Conservation (phyloP, 2,113 vertebrate species). For the Cygnus atratus region DNA sequence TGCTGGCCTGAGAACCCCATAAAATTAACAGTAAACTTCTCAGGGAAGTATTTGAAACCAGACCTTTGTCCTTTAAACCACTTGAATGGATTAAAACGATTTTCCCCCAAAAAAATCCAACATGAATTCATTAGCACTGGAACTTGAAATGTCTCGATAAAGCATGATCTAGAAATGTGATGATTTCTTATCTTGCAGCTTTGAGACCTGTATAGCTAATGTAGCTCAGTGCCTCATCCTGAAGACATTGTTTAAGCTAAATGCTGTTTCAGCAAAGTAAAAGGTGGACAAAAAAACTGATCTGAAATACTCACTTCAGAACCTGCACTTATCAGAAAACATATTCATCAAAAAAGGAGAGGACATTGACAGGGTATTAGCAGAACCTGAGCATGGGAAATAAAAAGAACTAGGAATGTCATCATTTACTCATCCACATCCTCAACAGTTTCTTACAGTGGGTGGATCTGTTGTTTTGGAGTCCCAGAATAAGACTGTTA, state of each 20-base stretch:
- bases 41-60: not conserved
- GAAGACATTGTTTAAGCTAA: not conserved
- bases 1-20: not conserved
- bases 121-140: not conserved
- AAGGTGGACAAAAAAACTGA: not conserved
- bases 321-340: accelerated
- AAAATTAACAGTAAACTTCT: not conserved
- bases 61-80: not conserved
- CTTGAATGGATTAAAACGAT: not conserved
- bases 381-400: not conserved
- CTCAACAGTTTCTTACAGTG: not conserved
- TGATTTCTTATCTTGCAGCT: not conserved
- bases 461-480: not conserved
- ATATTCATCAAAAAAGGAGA: not conserved
- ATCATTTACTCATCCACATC: not conserved
- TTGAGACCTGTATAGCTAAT: not conserved
- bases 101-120: not conserved
- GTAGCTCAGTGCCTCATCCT: not conserved
- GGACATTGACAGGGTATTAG: not conserved
- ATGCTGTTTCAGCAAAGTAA: not conserved
- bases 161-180: not conserved
- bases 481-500: not conserved
- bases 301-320: not conserved
- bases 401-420: not conserved
- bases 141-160: not conserved